Base-by-base conservation (phyloP, 2,113 vertebrate genomes). In the Beaufortia kweichowensis region DNA sequence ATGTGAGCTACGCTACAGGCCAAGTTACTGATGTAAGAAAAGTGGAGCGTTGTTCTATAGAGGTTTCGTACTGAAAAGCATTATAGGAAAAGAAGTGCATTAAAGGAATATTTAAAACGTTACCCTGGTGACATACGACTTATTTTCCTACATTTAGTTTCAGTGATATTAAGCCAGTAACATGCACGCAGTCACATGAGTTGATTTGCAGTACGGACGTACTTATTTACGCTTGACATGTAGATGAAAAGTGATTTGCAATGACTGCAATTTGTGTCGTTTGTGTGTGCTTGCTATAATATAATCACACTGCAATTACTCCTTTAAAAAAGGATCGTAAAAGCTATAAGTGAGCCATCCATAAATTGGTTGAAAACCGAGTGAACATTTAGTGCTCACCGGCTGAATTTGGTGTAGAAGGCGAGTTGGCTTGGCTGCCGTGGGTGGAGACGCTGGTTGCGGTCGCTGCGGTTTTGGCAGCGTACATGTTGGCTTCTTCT, bases 401-500 rank as follows among this genome's bases (percentile, higher is more conserved):
- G 92, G 96, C 96, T 88, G 96, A 98, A 88, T 97, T 98, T 89
- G 97, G 97, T 86, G 97, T 98, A 83, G 96, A 96, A 77, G 97
- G 97, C 77, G 97, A 98, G 94, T 98, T 98, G 81, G 97, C 97
- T 92, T 99, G 97, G 92, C 97, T 99, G 91, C 95, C 96, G 69
- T 98, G 97, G 86, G 96, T 95, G 77, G 97, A 98, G 89, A 96
- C 96, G 77, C 91, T 98, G 90, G 97, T 96, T 74, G 97, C 97
- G 59, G 87, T 98, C 86, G 96, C 97, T 77, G 97, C 97, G 11
- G 96, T 99, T 94, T 95, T 95, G 85, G 95, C 96, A 84, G 97
- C 97, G 84, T 99, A 99, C 94, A 99, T 96, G 94, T 99, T 98
- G 91, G 96, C 97, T 92, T 98, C 97, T 92, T 99, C 96, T 89